Evolutionary conservation across 1,140 invertebrate genomes (phyloP).

Genomic region (Linepithema humile): DNA sequence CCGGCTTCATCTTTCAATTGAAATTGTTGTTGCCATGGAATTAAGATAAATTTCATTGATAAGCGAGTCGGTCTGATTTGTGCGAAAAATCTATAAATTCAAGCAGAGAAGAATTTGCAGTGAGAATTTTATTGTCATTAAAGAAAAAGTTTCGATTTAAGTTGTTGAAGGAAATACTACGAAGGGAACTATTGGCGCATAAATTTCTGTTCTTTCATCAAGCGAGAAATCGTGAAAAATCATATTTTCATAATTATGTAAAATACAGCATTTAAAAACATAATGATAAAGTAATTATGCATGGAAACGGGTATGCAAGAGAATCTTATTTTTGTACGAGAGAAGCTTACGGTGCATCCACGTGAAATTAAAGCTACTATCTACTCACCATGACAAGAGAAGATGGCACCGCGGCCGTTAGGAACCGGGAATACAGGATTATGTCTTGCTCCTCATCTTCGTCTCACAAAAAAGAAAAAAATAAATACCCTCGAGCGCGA

Average conservation of each 20-base stretch:
- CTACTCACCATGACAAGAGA: constrained; percentile 58
- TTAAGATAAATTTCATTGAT: constrained; percentile 65
- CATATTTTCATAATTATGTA: not conserved
- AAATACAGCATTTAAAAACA: not conserved
- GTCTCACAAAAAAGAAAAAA: constrained; percentile 73
- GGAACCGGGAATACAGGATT: constrained; percentile 71
- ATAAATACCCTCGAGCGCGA: constrained; percentile 82
- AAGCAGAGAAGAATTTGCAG: not conserved
- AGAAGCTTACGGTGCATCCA: no score
- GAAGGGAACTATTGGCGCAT: no score
- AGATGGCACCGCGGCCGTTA: constrained; percentile 44
- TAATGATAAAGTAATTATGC: not conserved
- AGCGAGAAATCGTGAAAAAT: no score
- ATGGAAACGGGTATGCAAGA: not conserved
- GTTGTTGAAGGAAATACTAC: no score
- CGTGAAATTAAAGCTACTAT: constrained; percentile 68
- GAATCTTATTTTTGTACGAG: not conserved
- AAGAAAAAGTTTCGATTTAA: not conserved
- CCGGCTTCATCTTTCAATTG: not conserved
- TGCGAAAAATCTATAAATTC: constrained; percentile 50
- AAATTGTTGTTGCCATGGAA: constrained; percentile 54
- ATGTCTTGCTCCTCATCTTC: constrained; percentile 65
- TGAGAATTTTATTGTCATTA: not conserved
- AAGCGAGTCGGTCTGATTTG: constrained; percentile 50
- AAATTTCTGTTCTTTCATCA: no score